phyloP scores from a whole-genome alignment of 1,140 invertebrate species.

The Dufourea novaeangliae region DNA sequence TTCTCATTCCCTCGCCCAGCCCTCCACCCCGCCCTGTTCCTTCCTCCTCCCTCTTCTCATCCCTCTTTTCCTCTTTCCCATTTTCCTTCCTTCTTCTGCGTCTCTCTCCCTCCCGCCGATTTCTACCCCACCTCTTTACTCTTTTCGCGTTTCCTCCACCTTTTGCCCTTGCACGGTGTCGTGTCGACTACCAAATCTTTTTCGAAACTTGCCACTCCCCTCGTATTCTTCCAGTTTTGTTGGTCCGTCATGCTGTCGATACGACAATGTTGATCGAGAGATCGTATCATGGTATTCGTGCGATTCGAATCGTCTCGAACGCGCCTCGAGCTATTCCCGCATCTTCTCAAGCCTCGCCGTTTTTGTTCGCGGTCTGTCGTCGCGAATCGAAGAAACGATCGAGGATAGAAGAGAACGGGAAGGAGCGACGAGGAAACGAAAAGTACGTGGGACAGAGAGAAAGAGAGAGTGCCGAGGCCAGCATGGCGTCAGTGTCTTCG shows the following conservation, averaged over 20 bases:
- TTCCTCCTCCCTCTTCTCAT: constrained; percentile 37
- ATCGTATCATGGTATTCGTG: no score
- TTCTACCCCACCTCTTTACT: neutral
- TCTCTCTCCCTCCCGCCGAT: neutral
- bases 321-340: neutral
- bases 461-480: constrained; percentile 30
- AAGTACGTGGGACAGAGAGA: neutral
- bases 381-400: neutral
- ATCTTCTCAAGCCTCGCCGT: neutral
- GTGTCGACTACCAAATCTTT: neutral
- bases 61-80: constrained; percentile 46
- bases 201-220: neutral
- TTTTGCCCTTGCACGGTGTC: neutral
- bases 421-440: neutral
- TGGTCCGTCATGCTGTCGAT: neutral
- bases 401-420: neutral
- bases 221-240: neutral
- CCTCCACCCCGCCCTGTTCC: constrained; percentile 34
- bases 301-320: neutral
- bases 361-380: neutral
- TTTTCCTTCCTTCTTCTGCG: constrained; percentile 25
- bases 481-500: constrained; percentile 64
- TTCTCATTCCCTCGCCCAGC: constrained; percentile 11
- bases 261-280: no score
- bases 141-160: neutral